Evolutionary conservation across 2,888 invertebrate genomes (phyloP), one percentile per base, ranked within the genome.

Genomic region (Petrolisthes cinctipes): DNA sequence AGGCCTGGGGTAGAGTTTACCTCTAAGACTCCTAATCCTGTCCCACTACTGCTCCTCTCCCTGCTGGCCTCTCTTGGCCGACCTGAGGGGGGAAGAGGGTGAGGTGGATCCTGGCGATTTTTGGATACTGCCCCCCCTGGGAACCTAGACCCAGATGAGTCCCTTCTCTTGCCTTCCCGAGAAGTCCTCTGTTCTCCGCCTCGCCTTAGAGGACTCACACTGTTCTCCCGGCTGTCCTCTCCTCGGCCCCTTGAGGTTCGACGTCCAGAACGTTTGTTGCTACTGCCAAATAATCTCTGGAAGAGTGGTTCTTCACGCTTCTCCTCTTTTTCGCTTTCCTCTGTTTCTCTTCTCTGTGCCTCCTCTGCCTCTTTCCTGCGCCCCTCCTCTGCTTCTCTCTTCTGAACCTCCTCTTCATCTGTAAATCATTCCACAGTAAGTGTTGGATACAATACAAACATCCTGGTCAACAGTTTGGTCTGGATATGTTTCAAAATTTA

Each of bases 171-270:
- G 51, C 86, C 85, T 56, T 90, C 86, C 66, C 89, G 81, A 20
- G 89, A 87, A 56, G 83, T 68, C 23, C 90, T 68, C 54, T 82
- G 79, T 66, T 85, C 83, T 57, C 54, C 75, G 56, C 89, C 85
- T 9, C 82, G 85, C 51, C 88, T 56, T 68, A 88, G n/a, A 14
- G 88, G 88, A 68, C 88, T 88, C n/a, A 88, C 88, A 54, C 88
- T 88, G 82, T 82, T 85, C 81, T 88, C 88, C 4, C 88, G 85
- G 61, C 88, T 88, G 14, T 88, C 88, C 23, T 88, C 88, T 51
- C 88, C 85, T 54, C 76, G 75, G 9, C 88, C 88, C 5, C 85
- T 75, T 14, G 88, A 88, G 11, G 68, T 82, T 20, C 85, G 87
- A 4, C 89, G 85, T 5, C 89, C 89, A 3, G 89, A 82, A 11